Conservation (phyloP, 35 echinoderm and acorn worm genomes). For the Apostichopus californicus region DNA sequence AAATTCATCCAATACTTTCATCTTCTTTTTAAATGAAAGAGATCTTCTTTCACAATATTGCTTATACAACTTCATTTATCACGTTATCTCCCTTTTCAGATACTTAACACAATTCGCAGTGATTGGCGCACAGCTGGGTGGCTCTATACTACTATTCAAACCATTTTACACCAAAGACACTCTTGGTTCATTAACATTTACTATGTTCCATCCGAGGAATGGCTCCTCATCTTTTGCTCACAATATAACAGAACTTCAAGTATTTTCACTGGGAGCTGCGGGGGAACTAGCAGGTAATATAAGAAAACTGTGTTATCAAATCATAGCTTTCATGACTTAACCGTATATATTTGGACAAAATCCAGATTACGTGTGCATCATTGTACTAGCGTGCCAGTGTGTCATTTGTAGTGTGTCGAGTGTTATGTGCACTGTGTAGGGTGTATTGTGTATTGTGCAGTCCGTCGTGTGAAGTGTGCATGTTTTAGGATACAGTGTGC, state of each 20-base stretch:
- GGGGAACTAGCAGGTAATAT: conserved; percentile 23
- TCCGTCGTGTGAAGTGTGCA: too few species aligned
- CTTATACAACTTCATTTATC: background rate
- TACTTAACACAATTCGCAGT: conserved; percentile 37
- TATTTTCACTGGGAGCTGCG: conserved; percentile 32
- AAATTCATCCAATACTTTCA: background rate
- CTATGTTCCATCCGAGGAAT: conserved; percentile 23
- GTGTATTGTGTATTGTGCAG: too few species aligned
- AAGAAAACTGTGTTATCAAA: background rate
- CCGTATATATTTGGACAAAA: too few species aligned
- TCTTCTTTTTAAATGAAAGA: background rate
- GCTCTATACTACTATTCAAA: conserved; percentile 6
- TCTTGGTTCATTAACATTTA: conserved; percentile 36
- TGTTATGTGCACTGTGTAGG: too few species aligned
- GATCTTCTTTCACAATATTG: background rate
- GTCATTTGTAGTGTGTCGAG: too few species aligned
- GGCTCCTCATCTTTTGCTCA: background rate
- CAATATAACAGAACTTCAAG: conserved; percentile 33
- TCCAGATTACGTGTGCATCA: too few species aligned
- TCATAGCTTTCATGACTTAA: background rate
- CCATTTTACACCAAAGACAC: conserved; percentile 16
- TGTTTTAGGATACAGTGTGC: too few species aligned
- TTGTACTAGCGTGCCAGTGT: too few species aligned
- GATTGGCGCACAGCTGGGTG: conserved; percentile 20
- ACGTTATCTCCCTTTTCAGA: background rate